Base-by-base conservation (phyloP, 2,888 invertebrate species). In the Dilophus febrilis region DNA sequence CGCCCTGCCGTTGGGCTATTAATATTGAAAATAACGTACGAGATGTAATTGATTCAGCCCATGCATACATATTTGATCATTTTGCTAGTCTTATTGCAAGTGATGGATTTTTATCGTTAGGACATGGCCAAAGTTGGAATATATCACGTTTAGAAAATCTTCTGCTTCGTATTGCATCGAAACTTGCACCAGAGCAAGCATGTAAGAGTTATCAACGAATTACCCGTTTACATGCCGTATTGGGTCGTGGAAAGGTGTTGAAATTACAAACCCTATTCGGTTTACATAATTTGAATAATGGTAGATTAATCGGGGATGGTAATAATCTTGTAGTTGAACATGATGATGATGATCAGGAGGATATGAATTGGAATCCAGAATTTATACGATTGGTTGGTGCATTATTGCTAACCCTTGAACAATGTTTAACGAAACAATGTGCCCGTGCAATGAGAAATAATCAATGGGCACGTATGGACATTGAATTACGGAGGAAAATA, bases 1-100 rank as follows among this genome's bases (percentile, higher is more conserved):
- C 86, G 8, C 74, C 75, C 45, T 76, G 80, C 32, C 72, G 84
- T 43, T 91, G 91, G 90, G 78, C 86, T 1, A 77, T 88, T 12
- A 52, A 55, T 37, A 56, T 61, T 42, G 77, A 78, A 46, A 72
- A 76, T 44, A 66, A 88, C 55, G 81, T 85, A 19, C 73, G 80
- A 4, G 81, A 82, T 51, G 67, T 94, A 12, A 66, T 86, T 37
- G 86, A 85, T 50, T 76, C 81, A 2, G 78, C 83, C 27, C 79
- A 86, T 44, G 75, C 77, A 52, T 90, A 75, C 57, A 72, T 86
- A 31, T 75, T 83, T 3, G 74, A 79, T 45, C 77, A 84, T 55
- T 81, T 90, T 46, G 69, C 77, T 22, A 70, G 72, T n/a, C 73
- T 90, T 5, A 64, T 92, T 29, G 68, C 71, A 36, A 74, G 74